phyloP scores from a whole-genome alignment of 1,140 invertebrate genomes.

The Sycophila sp. region DNA sequence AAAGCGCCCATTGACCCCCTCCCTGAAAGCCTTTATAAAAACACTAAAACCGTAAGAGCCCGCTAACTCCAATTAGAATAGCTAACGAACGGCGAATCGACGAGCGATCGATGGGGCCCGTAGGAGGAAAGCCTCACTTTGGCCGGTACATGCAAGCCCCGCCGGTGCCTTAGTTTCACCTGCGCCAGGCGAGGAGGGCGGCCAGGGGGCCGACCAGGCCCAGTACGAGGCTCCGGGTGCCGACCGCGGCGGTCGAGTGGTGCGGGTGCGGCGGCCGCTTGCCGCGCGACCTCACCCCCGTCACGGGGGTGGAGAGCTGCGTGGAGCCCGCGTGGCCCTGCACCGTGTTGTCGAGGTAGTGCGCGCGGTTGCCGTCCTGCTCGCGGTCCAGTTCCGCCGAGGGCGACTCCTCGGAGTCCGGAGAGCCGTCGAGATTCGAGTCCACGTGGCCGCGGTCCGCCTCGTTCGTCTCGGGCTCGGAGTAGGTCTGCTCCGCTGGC shows the following conservation, averaged over 20 bases:
- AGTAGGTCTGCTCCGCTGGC: neutral
- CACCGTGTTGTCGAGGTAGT: constrained; percentile 48
- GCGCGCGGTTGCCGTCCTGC: constrained; percentile 41
- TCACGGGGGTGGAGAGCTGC: neutral
- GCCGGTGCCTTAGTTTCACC: constrained; percentile 21
- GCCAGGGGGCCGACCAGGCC: neutral
- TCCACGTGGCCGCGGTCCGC: neutral
- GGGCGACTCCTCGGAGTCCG: neutral
- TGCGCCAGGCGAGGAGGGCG: constrained; percentile 1
- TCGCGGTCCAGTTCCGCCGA: constrained; percentile 30
- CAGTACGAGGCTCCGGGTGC: neutral
- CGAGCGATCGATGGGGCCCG: too few relatives aligned
- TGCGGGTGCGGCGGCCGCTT: neutral
- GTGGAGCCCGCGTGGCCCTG: constrained; percentile 44
- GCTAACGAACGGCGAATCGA: too few relatives aligned
- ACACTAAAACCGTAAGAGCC: too few relatives aligned
- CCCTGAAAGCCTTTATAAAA: too few relatives aligned
- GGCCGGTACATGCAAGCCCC: too few relatives aligned
- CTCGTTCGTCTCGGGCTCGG: neutral
- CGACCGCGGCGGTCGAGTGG: neutral
- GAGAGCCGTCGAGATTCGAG: neutral
- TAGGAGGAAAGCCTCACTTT: too few relatives aligned
- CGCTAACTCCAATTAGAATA: too few relatives aligned
- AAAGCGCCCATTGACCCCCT: too few relatives aligned
- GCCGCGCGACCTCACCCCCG: neutral